phyloP scores from a whole-genome alignment of 2,113 vertebrate genomes.

The Montifringilla adamsi region DNA sequence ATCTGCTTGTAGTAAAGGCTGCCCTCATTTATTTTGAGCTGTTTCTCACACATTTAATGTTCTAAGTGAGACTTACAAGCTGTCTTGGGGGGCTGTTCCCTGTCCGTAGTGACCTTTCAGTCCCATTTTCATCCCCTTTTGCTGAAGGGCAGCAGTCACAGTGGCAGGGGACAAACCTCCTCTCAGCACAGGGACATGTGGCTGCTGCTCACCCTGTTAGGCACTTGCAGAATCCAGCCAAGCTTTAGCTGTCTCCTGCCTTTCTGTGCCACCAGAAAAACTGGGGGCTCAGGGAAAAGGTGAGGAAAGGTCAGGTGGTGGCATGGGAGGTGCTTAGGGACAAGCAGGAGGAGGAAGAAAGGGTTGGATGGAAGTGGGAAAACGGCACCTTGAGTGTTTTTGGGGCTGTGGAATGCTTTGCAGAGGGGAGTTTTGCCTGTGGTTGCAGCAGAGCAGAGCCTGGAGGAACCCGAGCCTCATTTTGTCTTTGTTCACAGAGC shows the following conservation, averaged over 20 bases:
- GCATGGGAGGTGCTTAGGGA: background rate
- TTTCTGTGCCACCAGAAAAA: background rate
- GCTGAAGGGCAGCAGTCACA: background rate
- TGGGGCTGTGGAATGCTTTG: background rate
- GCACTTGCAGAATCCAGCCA: background rate
- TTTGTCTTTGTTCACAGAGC: background rate
- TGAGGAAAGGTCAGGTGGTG: background rate
- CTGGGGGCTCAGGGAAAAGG: background rate
- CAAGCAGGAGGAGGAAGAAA: background rate
- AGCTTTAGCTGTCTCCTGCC: background rate
- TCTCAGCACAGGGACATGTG: accelerated
- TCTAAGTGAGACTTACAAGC: background rate
- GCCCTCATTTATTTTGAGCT: background rate
- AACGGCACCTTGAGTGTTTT: background rate
- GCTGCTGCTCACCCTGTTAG: accelerated
- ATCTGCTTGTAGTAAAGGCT: background rate
- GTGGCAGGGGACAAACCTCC: background rate
- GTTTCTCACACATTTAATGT: background rate
- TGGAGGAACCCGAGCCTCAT: background rate
- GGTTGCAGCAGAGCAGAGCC: background rate
- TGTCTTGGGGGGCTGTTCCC: background rate
- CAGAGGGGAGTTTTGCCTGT: background rate
- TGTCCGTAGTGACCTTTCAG: background rate
- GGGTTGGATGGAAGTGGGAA: background rate
- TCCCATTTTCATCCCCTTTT: background rate